These are phyloP conservation scores for Chrysina gloriosa DNA, from an alignment of 2,888 invertebrate genomes.

Conservation along the genomic window DNA sequence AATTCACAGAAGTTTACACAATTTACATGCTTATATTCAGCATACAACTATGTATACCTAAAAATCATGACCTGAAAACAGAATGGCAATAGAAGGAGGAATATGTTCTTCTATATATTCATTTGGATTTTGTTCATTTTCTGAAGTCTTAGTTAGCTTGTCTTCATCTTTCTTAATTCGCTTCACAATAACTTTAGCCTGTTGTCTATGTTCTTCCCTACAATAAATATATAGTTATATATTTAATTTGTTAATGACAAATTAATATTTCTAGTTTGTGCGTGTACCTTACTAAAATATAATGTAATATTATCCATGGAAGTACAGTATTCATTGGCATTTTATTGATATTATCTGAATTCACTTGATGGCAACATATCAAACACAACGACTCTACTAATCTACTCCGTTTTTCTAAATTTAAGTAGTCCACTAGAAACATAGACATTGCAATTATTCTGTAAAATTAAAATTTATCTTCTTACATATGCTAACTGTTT, in stretches of 20 bases:
- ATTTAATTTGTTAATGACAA: too few relatives aligned
- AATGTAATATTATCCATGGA: conserved; percentile 88
- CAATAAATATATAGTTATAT: conserved; percentile 6
- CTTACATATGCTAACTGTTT: conserved; percentile 68
- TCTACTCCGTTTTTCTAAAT: conserved; percentile 72
- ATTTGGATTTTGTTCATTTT: conserved; percentile 62
- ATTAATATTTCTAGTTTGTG: too few relatives aligned
- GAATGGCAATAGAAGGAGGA: conserved; percentile 79
- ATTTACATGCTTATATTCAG: not conserved
- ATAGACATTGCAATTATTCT: too few relatives aligned
- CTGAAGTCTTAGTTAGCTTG: conserved; percentile 51
- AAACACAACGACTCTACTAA: conserved; percentile 80
- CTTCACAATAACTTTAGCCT: conserved; percentile 66
- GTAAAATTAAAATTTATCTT: conserved; percentile 34
- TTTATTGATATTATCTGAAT: conserved; percentile 74
- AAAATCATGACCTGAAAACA: conserved; percentile 88
- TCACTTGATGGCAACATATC: conserved; percentile 83
- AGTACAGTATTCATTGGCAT: conserved; percentile 77
- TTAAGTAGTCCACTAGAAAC: conserved; percentile 63
- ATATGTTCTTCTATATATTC: conserved; percentile 70
- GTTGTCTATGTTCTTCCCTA: conserved; percentile 77
- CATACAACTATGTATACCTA: conserved; percentile 69
- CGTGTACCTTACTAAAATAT: conserved; percentile 77
- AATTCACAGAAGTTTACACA: conserved; percentile 3
- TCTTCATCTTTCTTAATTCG: conserved; percentile 58